Evolutionary conservation across 2,113 vertebrate genomes (phyloP).

Genomic region (Morone chrysops): DNA sequence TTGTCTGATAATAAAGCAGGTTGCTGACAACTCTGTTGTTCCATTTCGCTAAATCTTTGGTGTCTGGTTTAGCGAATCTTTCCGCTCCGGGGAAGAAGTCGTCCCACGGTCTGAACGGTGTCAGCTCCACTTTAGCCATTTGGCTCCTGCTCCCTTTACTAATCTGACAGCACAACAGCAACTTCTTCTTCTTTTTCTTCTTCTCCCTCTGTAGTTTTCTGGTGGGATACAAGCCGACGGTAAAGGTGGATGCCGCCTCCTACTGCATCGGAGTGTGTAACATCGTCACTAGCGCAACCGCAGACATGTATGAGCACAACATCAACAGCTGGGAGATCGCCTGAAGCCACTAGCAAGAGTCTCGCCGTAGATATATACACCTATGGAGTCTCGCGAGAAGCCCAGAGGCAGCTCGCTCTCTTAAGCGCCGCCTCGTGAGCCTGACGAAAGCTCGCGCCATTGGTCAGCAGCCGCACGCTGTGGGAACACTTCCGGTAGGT

Average conservation of each 20-base stretch:
- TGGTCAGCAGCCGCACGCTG: constrained; percentile 36
- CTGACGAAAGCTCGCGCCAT: constrained; percentile 31
- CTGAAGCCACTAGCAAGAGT: rapidly evolving
- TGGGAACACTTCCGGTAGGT: constrained; percentile 35
- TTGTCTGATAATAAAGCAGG: constrained; percentile 96
- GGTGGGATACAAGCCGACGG: no score
- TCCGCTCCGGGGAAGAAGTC: constrained; percentile 91
- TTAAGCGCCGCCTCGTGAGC: constrained; percentile 1
- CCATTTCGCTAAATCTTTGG: constrained; percentile 90
- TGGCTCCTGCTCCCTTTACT: neutral
- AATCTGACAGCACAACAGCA: constrained; percentile 5
- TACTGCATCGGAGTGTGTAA: no score
- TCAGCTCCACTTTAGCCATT: constrained; percentile 87
- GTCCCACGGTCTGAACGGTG: constrained; percentile 89
- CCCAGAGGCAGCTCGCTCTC: rapidly evolving
- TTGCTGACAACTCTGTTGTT: constrained; percentile 95
- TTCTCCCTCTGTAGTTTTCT: no score
- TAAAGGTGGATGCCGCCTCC: no score
- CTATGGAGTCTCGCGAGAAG: constrained; percentile 59
- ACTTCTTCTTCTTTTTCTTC: neutral
- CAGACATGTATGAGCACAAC: neutral
- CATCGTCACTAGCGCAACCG: no score
- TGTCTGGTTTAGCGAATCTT: constrained; percentile 89
- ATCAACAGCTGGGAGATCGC: neutral
- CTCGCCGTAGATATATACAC: constrained; percentile 42